Evolutionary conservation across 1,140 invertebrate species (phyloP), one percentile per base, ranked within the genome.

Genomic region (Drosophila erecta): DNA sequence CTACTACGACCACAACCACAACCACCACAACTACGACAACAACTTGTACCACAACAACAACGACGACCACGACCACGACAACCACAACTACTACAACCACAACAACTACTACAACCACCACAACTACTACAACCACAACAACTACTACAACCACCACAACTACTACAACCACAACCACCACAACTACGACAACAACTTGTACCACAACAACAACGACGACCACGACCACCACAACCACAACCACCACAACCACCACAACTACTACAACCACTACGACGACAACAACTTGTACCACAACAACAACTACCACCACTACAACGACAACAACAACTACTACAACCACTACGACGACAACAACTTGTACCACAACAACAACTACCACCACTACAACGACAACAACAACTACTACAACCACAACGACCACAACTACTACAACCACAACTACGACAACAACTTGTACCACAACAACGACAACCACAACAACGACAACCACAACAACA

Each of bases 351-450:
- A 17, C 17, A 17, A 17, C 17, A 17, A 17, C 17, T 17, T 17
- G 17, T 1, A n/a, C 22, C 7, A 35, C 30, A 20, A n/a, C 24
- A 4, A 62, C 59, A 0, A 70, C 60, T 3, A 60, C 65, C 8
- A 57, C 66, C 20, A 35, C 57, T 4, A 17, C 24, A 61, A 0
- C 49, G 71, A 24, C 64, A 71, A 64, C 56, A 1, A 75, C 61
- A 5, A 56, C 44, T 1, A 24, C 22, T 0, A 17, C 17, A 0
- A n/a, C 44, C 0, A 12, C 44, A 3, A 27, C 44, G 0, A 44
- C 44, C 0, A 56, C 20, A 10, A 22, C 33, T 0, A 47, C 46
- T 2, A 47, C 44, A 14, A 47, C 46, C 2, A 47, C 46, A 0
- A 30, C 27, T 0, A 43, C 47, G 0, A 17, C 46, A 4, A 47